Conservation (phyloP, 2,888 invertebrate genomes). For the Drosophila nr. perissopoda region DNA sequence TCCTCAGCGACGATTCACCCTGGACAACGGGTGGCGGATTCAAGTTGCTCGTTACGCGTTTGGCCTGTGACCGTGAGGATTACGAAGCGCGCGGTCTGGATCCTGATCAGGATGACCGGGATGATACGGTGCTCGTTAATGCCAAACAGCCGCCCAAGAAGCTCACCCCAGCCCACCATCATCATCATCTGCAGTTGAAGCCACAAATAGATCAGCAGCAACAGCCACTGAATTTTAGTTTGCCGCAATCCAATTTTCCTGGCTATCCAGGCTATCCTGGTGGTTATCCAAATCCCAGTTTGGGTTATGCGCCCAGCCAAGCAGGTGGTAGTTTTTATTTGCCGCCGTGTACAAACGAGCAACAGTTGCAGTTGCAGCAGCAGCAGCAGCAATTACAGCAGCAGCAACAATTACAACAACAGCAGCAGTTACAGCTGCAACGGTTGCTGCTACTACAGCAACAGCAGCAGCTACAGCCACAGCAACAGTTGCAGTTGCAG, state of each 20-base stretch:
- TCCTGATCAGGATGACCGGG: conserved; percentile 51
- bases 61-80: conserved; percentile 84
- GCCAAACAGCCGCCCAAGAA: conserved; percentile 66
- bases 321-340: conserved; percentile 29
- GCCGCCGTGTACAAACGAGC: conserved; percentile 41
- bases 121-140: conserved; percentile 67
- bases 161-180: conserved; percentile 45
- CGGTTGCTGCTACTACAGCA: conserved; percentile 22
- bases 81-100: conserved; percentile 54
- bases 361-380: conserved; percentile 24
- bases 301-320: conserved; percentile 15
- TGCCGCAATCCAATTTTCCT: conserved; percentile 16
- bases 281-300: conserved; percentile 12
- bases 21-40: conserved; percentile 85
- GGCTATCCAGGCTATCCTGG: conserved; percentile 23
- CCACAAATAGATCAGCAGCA: conserved; percentile 25
- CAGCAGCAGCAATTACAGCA: conserved; percentile 15
- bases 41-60: conserved; percentile 86
- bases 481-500: conserved; percentile 19
- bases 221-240: conserved; percentile 12
- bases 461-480: conserved; percentile 33
- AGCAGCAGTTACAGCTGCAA: conserved; percentile 29
- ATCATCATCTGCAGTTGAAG: conserved; percentile 47
- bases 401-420: conserved; percentile 17
- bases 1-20: conserved; percentile 84